phyloP scores from a whole-genome alignment of 2,888 invertebrate species.

The Nomada ruficornis region DNA sequence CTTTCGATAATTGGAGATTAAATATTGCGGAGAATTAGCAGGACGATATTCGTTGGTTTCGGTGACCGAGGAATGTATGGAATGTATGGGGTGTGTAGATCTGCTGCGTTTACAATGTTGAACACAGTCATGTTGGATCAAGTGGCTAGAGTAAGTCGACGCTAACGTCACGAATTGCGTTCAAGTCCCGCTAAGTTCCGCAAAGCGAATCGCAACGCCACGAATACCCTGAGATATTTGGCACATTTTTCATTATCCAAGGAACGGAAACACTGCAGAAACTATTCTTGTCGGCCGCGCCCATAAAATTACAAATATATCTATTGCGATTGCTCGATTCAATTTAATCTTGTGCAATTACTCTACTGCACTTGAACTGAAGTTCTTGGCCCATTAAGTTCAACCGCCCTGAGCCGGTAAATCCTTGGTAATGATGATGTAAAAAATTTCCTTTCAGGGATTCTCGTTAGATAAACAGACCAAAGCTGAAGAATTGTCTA shows the following conservation, averaged over 20 bases:
- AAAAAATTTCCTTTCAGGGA: conserved; percentile 10
- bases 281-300: neutral
- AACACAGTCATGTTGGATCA: conserved; percentile 15
- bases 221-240: conserved; percentile 38
- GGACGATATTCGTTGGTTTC: no score
- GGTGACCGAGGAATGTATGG: neutral
- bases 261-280: neutral
- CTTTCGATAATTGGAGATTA: no score
- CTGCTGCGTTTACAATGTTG: no score
- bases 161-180: conserved; percentile 41
- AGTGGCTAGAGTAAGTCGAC: conserved; percentile 47
- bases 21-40: no score
- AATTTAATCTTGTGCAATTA: neutral
- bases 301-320: neutral
- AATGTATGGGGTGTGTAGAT: neutral
- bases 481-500: conserved; percentile 41
- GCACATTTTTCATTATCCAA: conserved; percentile 32
- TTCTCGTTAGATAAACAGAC: conserved; percentile 56
- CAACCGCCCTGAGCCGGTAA: neutral
- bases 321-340: neutral
- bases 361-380: neutral
- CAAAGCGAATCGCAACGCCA: conserved; percentile 49
- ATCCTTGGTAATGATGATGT: conserved; percentile 12
- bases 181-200: conserved; percentile 67
- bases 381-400: conserved; percentile 1